A percentile compares a stretch with the other conserved stretches of the same genome.
Evolutionary conservation across 2,888 invertebrate genomes (phyloP).

Genomic region (Tridacna crocea): DNA sequence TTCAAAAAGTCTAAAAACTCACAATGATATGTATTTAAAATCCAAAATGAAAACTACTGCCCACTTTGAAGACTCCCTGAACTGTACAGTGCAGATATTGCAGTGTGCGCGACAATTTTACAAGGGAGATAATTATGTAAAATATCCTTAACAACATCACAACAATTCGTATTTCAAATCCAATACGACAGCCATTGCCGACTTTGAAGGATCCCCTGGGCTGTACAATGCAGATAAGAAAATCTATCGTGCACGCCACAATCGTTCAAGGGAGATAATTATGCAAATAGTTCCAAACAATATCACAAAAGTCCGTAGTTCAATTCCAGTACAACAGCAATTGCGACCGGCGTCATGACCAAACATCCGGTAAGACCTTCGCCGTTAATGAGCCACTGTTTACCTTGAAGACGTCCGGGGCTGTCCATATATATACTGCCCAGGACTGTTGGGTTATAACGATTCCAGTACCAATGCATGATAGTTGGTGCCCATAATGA

Average conservation of each 20-base stretch:
- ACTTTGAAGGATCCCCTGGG: conserved; percentile 64
- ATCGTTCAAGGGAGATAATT: no score
- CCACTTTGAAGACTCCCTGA: no score
- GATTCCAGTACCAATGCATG: conserved; percentile 75
- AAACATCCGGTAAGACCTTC: conserved; percentile 74
- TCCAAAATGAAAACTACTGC: no score
- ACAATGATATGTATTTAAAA: no score
- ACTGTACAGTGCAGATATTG: no score
- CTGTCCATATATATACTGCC: conserved; percentile 76
- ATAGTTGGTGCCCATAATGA: conserved; percentile 70
- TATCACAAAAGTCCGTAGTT: conserved; percentile 6
- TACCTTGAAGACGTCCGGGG: conserved; percentile 64
- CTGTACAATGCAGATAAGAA: no score
- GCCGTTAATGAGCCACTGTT: conserved; percentile 76
- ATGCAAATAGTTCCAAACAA: no score
- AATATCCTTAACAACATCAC: background rate
- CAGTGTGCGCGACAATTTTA: no score
- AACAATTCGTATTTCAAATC: conserved; percentile 21
- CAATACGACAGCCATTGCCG: conserved; percentile 49
- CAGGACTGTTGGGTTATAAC: conserved; percentile 68
- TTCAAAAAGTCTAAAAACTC: no score
- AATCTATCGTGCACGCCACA: no score
- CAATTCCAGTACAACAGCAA: conserved; percentile 31
- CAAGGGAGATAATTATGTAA: no score
- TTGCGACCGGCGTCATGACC: conserved; percentile 64